Base-by-base conservation (phyloP, 2,888 invertebrate species). In the Xanthia togata region DNA sequence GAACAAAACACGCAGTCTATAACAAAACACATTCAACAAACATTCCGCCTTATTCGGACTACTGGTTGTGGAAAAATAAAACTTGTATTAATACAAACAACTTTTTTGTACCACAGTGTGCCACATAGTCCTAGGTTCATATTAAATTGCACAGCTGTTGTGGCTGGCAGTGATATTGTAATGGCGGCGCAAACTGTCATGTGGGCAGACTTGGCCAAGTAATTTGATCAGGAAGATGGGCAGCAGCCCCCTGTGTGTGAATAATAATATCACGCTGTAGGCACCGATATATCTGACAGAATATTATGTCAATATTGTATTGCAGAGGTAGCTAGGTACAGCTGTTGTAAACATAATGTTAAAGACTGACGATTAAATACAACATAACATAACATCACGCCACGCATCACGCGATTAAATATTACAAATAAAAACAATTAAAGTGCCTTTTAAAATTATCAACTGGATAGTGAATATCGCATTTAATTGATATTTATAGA, bases 141-240 rank as follows among this genome's bases (percentile, higher is more conserved):
- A 84, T 82, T 84, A 82, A 84, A 82, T 76, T 59, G 67, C 68
- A 68, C 85, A 82, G 85, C 85, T 82, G 82, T 84, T 84, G 80
- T 57, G 35, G 64, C 63, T 64, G 63, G 31, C 76, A 67, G 75
- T 67, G 53, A 81, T 70, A 70, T 75, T 74, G 65, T 81, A 84
- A 81, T 84, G 14, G 75, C 55, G 31, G 57, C 64, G 44, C 70
- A 84, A 82, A 81, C 70, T 82, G 82, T 81, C 85, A 81, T 68
- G 53, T 59, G 67, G 67, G 44, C 65, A 75, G 50, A 63, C 70
- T 76, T 53, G 59, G 47, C 47, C 76, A 70, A 67, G 76, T 82
- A 82, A 82, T 82, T 82, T 81, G 70, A 81, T 81, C 70, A 81
- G 20, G 65, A 68, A 63, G 62, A 64, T 55, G 14, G 63, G 65